These are phyloP conservation scores for Xenopus laevis DNA, from an alignment of 2,113 vertebrate species.

Conservation along the genomic window DNA sequence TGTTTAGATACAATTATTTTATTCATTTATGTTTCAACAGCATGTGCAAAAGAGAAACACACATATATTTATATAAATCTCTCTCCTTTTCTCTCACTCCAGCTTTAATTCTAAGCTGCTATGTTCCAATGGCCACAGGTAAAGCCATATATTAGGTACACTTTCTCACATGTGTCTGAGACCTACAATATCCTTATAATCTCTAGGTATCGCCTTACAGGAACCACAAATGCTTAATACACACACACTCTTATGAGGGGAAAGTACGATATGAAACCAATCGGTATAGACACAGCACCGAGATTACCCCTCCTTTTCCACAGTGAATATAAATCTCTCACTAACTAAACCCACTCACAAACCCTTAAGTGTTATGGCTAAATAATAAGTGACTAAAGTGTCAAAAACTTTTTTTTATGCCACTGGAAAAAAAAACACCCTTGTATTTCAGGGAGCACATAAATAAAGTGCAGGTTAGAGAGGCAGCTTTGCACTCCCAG, in stretches of 20 bases:
- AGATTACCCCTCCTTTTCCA: not conserved
- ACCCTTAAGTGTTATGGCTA: not conserved
- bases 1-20: not conserved
- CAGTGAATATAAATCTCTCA: conserved; percentile 6
- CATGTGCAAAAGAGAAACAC: too few relatives aligned
- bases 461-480: not conserved
- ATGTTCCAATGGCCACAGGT: too few relatives aligned
- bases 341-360: conserved; percentile 3
- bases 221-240: not conserved
- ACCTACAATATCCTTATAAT: not conserved
- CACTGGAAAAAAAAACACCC: conserved; percentile 7
- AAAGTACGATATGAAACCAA: too few relatives aligned
- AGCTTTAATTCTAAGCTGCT: too few relatives aligned
- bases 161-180: not conserved
- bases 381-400: conserved; percentile 22
- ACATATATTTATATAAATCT: too few relatives aligned
- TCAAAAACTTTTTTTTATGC: conserved; percentile 1
- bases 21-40: too few relatives aligned
- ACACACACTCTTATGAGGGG: not conserved
- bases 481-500: too few relatives aligned
- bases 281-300: too few relatives aligned
- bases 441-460: conserved; percentile 1
- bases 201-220: not conserved
- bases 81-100: too few relatives aligned
- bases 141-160: not conserved